These are phyloP conservation scores for Rhopalosiphum maidis DNA, from an alignment of 1,140 invertebrate species.

Conservation along the genomic window DNA sequence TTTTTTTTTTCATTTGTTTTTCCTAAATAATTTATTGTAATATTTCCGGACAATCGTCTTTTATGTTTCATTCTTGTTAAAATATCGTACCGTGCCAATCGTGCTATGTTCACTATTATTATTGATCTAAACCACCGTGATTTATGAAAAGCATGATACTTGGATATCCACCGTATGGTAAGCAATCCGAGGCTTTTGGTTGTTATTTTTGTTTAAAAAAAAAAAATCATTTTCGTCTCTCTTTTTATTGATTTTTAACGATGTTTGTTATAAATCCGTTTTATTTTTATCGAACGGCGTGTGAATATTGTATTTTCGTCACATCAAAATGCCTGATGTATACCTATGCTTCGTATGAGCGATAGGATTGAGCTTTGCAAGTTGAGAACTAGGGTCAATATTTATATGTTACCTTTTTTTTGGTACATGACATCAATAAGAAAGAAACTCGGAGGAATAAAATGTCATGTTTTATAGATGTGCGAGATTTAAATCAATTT, in stretches of 20 bases:
- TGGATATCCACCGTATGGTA: constrained; percentile 57
- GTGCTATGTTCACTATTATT: neutral
- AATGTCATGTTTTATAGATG: neutral
- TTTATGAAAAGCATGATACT: constrained; percentile 55
- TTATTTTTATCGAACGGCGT: neutral
- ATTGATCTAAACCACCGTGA: constrained; percentile 1
- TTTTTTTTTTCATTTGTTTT: neutral
- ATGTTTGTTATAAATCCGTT: neutral
- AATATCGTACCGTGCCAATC: neutral
- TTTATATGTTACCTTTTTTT: neutral
- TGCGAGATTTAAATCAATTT: neutral
- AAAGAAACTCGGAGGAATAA: neutral
- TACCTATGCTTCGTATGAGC: neutral
- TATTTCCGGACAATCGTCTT: neutral
- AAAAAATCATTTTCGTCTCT: neutral
- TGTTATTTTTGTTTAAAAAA: neutral
- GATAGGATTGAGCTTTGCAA: neutral
- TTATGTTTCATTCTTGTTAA: neutral
- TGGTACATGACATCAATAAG: neutral
- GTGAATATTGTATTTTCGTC: neutral
- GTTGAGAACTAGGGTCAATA: neutral
- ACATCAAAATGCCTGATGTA: neutral
- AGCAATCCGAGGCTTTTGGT: neutral
- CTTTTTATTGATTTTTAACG: neutral
- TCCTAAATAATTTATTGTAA: neutral